Evolutionary conservation across 2,888 invertebrate genomes (phyloP).

Genomic region (Nomada lathburiana): DNA sequence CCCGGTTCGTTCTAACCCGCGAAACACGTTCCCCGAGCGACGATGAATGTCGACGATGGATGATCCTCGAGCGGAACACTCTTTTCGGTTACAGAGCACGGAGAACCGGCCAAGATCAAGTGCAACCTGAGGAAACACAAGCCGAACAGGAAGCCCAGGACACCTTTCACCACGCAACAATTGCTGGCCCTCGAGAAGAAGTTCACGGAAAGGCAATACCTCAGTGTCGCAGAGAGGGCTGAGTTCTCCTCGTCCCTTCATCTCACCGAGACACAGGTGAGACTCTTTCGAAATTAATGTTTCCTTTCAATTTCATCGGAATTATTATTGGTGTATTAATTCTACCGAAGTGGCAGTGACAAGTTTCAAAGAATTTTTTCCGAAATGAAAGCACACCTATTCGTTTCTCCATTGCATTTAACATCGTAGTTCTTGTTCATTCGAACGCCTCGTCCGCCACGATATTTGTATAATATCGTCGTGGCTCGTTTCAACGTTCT

Average conservation of each 20-base stretch:
- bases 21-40: slow-evolving; percentile 70
- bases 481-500: no score
- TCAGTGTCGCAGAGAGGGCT: slow-evolving; percentile 98
- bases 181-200: slow-evolving; percentile 97
- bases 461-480: no score
- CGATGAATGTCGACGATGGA: slow-evolving; percentile 80
- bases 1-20: slow-evolving; percentile 45
- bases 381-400: no score
- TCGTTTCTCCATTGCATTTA: no score
- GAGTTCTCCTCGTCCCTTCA: slow-evolving; percentile 98
- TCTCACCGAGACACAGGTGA: slow-evolving; percentile 96
- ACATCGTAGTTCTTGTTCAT: no score
- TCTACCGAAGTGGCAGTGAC: no score
- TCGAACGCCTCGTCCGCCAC: no score
- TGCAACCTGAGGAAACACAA: slow-evolving; percentile 98
- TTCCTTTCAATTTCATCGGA: no score
- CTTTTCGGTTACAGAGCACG: slow-evolving; percentile 87
- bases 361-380: no score
- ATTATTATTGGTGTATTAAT: no score
- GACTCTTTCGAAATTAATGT: neutral
- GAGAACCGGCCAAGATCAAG: slow-evolving; percentile 94
- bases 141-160: slow-evolving; percentile 98
- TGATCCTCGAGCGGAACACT: slow-evolving; percentile 73
- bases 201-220: slow-evolving; percentile 98
- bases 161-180: slow-evolving; percentile 99